phyloP scores from a whole-genome alignment of 2,113 vertebrate species.

The Climacteris rufus region DNA sequence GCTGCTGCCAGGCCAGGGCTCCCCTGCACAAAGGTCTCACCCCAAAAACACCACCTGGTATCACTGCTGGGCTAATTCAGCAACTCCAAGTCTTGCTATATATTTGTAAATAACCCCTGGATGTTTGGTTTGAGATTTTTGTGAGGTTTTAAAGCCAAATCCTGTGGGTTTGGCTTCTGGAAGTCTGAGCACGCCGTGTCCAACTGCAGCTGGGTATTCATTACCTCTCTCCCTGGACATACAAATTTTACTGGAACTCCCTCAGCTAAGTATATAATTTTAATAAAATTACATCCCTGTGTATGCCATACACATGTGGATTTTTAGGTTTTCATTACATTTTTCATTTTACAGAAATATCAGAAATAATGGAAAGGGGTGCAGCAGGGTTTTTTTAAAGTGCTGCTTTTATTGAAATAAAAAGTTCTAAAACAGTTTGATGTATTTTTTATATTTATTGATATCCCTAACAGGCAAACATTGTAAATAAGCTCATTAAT shows the following conservation, averaged over 20 bases:
- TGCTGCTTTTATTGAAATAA: not conserved
- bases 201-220: not conserved
- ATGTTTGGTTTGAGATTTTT: not conserved
- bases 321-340: not conserved
- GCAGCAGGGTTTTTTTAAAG: not conserved
- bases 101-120: not conserved
- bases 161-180: not conserved
- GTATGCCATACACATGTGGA: not conserved
- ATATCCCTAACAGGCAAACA: not conserved
- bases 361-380: not conserved
- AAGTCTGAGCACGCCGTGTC: not conserved
- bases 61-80: not conserved
- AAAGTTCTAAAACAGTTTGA: not conserved
- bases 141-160: not conserved
- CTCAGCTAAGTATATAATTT: not conserved
- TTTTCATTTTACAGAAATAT: not conserved
- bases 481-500: not conserved
- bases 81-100: not conserved
- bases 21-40: accelerated
- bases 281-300: not conserved
- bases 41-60: not conserved
- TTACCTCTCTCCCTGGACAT: not conserved
- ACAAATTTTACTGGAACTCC: not conserved
- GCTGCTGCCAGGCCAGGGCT: not conserved
- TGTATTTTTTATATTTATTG: not conserved